Evolutionary conservation across 2,888 invertebrate genomes (phyloP).

Genomic region (Rotaria socialis): DNA sequence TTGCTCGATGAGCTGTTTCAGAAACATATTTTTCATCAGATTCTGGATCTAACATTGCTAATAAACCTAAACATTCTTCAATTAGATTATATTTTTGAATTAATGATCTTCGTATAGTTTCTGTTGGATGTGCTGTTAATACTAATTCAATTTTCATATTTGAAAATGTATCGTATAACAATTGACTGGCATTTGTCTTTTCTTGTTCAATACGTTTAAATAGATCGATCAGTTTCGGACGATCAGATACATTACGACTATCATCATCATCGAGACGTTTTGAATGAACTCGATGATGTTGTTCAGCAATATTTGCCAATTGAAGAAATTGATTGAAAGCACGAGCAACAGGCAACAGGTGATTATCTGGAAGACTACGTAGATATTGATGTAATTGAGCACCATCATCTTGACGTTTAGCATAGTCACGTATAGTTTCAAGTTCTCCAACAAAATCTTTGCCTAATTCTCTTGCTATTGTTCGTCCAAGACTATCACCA

Average conservation of each 20-base stretch:
- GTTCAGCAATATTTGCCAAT: conserved; percentile 28
- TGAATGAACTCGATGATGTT: conserved; percentile 7
- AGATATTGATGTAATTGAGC: neutral
- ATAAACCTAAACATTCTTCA: neutral
- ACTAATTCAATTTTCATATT: conserved; percentile 28
- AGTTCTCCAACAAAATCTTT: neutral
- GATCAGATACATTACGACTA: neutral
- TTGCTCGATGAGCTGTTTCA: neutral
- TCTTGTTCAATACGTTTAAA: neutral
- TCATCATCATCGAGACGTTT: neutral
- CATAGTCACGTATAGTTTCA: neutral
- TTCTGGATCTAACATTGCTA: neutral
- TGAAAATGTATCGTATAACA: conserved; percentile 4
- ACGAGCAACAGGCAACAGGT: neutral
- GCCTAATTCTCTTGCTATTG: neutral
- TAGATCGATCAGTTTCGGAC: neutral
- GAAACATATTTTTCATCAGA: neutral
- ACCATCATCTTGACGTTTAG: neutral
- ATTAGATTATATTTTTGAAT: conserved; percentile 30
- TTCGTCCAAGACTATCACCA: conserved; percentile 18
- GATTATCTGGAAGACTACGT: neutral
- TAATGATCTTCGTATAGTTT: conserved; percentile 20
- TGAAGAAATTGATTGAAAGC: conserved; percentile 37
- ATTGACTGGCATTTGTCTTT: neutral
- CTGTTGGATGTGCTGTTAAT: conserved; percentile 37